Evolutionary conservation across 1,140 invertebrate genomes (phyloP), one percentile per base, ranked within the genome.

Genomic region (Drosophila sp.): DNA sequence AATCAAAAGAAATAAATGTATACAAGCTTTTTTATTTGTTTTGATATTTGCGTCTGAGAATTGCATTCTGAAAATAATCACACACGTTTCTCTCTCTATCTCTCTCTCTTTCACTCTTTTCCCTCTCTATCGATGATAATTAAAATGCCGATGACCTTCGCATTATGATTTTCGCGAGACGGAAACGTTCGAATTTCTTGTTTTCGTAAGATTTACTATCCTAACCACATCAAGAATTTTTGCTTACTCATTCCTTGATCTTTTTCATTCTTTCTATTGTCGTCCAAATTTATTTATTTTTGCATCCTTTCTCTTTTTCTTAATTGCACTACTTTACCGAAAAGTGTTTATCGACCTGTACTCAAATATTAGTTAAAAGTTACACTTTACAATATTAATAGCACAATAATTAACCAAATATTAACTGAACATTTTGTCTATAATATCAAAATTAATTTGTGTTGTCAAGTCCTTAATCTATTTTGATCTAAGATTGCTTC

Each of bases 101-200:
- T 50, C 48, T 51, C 27, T 51, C 27, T 51, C 4, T 32, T 25
- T 62, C 18, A 13, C 9, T 16, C 41, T 21, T 21, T 21, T 34
- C 13, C 8, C 51, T 5, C 18, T 2, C 34, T 63, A 7, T 32
- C 14, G 7, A 21, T 27, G 54, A 67, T 70, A 57, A 74, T 67
- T 41, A 69, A 54, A 62, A 70, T 71, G 38, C 18, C 38, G 45
- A 32, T 56, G 79, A 81, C 79, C 79, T 81, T 81, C 78, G 61
- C 78, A n/a, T n/a, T 41, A 32, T 77, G 62, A 81, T 51, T 61
- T 62, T 62, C 29, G 27, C 34, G 48, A 54, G 8, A 62, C 29
- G 65, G 65, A 56, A 65, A 56, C 29, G 50, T 11, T 18, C 27
- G 41, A 50, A 59, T 59, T 40, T 58, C n/a, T 34, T 57, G 43